Evolutionary conservation across 2,797 vertebrate genomes (phyloP).

Genomic region (Malurus splendens): DNA sequence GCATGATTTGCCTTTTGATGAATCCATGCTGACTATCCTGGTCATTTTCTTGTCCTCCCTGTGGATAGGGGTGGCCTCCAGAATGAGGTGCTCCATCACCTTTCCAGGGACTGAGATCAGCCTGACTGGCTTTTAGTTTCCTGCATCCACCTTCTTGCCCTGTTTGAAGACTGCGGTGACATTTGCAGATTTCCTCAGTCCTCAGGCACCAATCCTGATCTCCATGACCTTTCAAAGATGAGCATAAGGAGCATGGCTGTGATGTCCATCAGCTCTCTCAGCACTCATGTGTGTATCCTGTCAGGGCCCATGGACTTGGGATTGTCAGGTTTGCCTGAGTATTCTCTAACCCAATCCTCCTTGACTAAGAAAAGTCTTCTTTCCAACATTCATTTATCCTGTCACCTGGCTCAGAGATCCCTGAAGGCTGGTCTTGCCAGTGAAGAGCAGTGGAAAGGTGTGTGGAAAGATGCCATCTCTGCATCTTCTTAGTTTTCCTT

Average conservation of each 20-base stretch:
- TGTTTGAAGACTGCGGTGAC: background rate
- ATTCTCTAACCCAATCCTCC: background rate
- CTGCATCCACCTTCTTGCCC: background rate
- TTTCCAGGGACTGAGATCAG: background rate
- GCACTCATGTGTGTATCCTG: fast-evolving
- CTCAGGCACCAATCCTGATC: background rate
- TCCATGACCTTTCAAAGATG: background rate
- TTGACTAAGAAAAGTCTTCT: background rate
- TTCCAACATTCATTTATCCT: background rate
- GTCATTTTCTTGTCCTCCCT: background rate
- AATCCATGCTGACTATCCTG: background rate
- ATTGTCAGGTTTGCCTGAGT: background rate
- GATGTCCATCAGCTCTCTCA: background rate
- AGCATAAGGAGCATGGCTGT: fast-evolving
- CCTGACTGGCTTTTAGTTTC: background rate
- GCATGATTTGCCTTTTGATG: background rate
- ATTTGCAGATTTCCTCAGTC: background rate
- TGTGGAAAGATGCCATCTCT: background rate
- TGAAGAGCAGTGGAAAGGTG: background rate
- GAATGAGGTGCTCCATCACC: background rate
- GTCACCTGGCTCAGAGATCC: background rate
- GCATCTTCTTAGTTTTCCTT: background rate
- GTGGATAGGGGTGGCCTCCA: background rate
- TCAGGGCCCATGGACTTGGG: background rate
- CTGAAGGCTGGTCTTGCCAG: background rate